phyloP scores from a whole-genome alignment of 2,888 invertebrate species.

The Ashinkailepas kermadecensis region DNA sequence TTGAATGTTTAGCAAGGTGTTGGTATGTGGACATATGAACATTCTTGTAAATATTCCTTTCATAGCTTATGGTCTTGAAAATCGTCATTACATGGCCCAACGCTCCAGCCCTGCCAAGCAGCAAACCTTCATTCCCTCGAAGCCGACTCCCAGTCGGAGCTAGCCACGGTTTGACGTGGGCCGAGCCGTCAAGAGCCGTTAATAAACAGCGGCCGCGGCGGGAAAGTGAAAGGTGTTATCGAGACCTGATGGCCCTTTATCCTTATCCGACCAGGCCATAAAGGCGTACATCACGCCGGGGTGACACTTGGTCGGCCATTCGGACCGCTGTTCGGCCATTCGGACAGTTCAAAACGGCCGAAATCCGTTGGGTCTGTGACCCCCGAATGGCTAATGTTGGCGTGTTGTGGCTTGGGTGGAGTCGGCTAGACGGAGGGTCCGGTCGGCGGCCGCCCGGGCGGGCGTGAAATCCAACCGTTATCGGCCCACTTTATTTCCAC shows the following conservation, averaged over 20 bases:
- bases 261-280: not conserved
- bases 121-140: no score
- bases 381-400: not conserved
- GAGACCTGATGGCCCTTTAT: not conserved
- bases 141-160: no score
- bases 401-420: not conserved
- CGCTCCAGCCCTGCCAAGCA: no score
- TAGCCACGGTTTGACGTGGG: no score
- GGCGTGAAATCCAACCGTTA: not conserved
- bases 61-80: no score
- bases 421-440: not conserved
- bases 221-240: not conserved
- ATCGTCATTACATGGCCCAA: no score
- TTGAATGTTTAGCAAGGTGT: no score
- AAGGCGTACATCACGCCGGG: slow-evolving; percentile 1
- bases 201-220: not conserved
- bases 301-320: not conserved
- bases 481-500: not conserved
- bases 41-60: no score
- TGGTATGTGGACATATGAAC: no score
- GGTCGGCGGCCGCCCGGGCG: not conserved
- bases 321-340: not conserved
- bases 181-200: no score
- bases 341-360: not conserved
- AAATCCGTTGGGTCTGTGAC: not conserved